Conservation (phyloP, 2,888 invertebrate species). For the Harpalus rufipes region DNA sequence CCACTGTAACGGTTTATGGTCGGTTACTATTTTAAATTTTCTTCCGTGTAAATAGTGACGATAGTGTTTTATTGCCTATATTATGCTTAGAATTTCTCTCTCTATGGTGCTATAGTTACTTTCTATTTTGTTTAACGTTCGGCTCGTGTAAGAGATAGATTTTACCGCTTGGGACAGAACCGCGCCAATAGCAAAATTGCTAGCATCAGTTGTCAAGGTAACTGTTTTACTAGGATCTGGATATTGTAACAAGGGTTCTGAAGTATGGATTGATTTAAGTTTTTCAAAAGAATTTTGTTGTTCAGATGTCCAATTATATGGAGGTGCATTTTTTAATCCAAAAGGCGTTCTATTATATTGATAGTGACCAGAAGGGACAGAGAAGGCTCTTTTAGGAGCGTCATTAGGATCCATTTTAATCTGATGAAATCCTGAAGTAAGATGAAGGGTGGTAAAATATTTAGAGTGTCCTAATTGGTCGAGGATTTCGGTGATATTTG, state of each 20-base stretch:
- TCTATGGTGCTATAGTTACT: constrained; percentile 59
- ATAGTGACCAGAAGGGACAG: constrained; percentile 69
- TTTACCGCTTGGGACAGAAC: constrained; percentile 10
- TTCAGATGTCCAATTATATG: constrained; percentile 54
- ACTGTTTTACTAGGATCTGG: constrained; percentile 60
- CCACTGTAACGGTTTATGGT: constrained; percentile 63
- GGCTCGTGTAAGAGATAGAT: constrained; percentile 58
- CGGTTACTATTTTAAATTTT: constrained; percentile 60
- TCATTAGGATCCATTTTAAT: constrained; percentile 65
- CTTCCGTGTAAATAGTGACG: constrained; percentile 61
- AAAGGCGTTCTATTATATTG: constrained; percentile 71
- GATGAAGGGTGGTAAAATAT: constrained; percentile 69
- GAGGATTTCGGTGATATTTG: constrained; percentile 69
- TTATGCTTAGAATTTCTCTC: constrained; percentile 55
- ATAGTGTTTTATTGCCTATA: constrained; percentile 58
- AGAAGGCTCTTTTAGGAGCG: constrained; percentile 70
- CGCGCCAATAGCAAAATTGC: constrained; percentile 50
- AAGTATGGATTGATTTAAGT: constrained; percentile 16
- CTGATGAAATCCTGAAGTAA: constrained; percentile 68
- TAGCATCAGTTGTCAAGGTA: constrained; percentile 56
- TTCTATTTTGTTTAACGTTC: constrained; percentile 59
- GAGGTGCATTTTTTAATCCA: constrained; percentile 70
- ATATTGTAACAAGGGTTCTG: constrained; percentile 62
- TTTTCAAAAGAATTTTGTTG: constrained; percentile 10
- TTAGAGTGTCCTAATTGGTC: constrained; percentile 68